phyloP scores from a whole-genome alignment of 2,888 invertebrate species.

The Erebia palarica region DNA sequence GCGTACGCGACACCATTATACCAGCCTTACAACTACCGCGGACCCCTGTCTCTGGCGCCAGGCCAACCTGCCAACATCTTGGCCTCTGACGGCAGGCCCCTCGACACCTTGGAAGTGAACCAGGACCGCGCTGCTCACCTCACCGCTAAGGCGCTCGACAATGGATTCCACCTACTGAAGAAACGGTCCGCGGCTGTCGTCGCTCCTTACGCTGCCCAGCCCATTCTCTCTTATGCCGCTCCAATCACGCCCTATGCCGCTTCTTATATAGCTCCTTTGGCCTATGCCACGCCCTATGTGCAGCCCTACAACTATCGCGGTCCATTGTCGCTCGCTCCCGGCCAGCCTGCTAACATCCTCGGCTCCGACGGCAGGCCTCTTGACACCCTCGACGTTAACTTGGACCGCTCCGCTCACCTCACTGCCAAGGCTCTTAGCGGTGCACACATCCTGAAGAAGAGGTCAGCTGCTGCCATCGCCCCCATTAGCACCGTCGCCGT shows the following conservation, averaged over 20 bases:
- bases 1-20: not conserved
- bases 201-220: conserved; percentile 43
- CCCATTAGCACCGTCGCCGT: conserved; percentile 45
- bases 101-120: conserved; percentile 75
- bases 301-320: conserved; percentile 34
- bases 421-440: conserved; percentile 62
- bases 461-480: conserved; percentile 47
- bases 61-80: conserved; percentile 74
- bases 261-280: conserved; percentile 47
- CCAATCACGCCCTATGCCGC: conserved; percentile 40
- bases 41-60: conserved; percentile 71
- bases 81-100: conserved; percentile 72
- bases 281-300: conserved; percentile 55
- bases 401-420: conserved; percentile 68
- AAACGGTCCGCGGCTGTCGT: conserved; percentile 56
- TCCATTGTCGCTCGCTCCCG: conserved; percentile 63
- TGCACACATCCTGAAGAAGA: conserved; percentile 53
- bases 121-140: conserved; percentile 71
- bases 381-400: conserved; percentile 69
- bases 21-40: conserved; percentile 65
- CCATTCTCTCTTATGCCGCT: conserved; percentile 42
- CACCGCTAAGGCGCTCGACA: conserved; percentile 65
- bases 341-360: conserved; percentile 68
- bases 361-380: conserved; percentile 70
- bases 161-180: conserved; percentile 56